These are phyloP conservation scores for Ctenicera cuprea DNA, from an alignment of 2,888 invertebrate genomes.

Conservation along the genomic window DNA sequence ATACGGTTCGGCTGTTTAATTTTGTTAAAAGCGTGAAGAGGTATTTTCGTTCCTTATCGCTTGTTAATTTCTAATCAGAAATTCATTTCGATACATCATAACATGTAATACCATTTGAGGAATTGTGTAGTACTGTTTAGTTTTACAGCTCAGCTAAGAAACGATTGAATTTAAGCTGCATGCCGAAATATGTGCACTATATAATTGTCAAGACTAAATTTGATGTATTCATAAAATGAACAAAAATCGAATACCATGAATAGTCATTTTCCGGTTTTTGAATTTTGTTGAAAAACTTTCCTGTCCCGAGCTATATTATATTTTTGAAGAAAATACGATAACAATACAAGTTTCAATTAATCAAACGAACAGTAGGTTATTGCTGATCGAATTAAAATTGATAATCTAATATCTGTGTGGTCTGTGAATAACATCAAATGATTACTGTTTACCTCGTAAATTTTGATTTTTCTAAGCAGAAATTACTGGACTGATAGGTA, in stretches of 20 bases:
- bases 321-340: constrained; percentile 9
- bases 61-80: constrained; percentile 44
- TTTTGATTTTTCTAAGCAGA: constrained; percentile 40
- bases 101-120: constrained; percentile 29
- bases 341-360: constrained; percentile 15
- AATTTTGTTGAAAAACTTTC: constrained; percentile 2
- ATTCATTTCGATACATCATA: constrained; percentile 38
- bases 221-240: not conserved
- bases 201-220: not conserved
- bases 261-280: constrained; percentile 9
- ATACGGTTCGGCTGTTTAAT: constrained; percentile 27
- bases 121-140: constrained; percentile 23
- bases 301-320: not conserved
- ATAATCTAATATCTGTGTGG: constrained; percentile 50
- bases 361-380: constrained; percentile 38
- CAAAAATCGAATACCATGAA: not conserved
- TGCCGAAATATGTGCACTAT: not conserved
- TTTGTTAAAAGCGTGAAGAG: constrained; percentile 36
- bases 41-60: constrained; percentile 36
- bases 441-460: constrained; percentile 46
- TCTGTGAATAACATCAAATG: constrained; percentile 44
- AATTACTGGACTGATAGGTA: constrained; percentile 39
- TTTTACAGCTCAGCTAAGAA: constrained; percentile 30
- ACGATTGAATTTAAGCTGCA: constrained; percentile 25
- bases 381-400: constrained; percentile 49